Percentiles rank a stretch among this genome's conserved stretches.
Evolutionary conservation across 2,113 vertebrate species (phyloP).

Genomic region (Brachirus orientalis): DNA sequence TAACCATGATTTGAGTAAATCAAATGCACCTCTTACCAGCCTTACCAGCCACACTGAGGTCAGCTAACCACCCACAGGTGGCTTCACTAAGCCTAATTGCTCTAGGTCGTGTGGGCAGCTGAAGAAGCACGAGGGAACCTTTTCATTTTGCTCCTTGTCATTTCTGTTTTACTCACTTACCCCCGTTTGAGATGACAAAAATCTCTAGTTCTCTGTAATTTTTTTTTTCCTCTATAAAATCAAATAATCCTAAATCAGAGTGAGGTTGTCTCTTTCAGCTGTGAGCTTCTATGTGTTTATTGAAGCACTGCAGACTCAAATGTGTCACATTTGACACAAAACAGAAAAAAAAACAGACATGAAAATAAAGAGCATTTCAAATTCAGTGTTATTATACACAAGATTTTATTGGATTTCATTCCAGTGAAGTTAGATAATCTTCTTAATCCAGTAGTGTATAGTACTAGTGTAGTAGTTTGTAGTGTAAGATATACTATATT

Average conservation of each 20-base stretch:
- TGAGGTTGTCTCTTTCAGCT: background rate
- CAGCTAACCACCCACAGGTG: too few relatives aligned
- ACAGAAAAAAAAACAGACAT: background rate
- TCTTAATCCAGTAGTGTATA: background rate
- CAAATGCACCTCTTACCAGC: too few relatives aligned
- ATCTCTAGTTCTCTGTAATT: conserved; percentile 2
- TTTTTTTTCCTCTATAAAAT: conserved; percentile 42
- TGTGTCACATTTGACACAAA: conserved; percentile 18
- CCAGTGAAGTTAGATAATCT: too few relatives aligned
- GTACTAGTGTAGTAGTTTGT: background rate
- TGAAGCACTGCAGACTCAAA: conserved; percentile 18
- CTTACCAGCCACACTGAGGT: too few relatives aligned
- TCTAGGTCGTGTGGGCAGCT: too few relatives aligned
- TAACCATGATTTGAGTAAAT: too few relatives aligned
- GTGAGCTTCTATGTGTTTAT: conserved; percentile 25
- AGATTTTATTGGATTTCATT: background rate
- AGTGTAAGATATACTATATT: too few relatives aligned
- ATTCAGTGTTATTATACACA: background rate
- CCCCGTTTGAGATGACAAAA: conserved; percentile 24
- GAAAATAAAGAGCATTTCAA: conserved; percentile 15
- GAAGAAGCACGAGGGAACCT: too few relatives aligned
- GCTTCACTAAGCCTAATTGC: too few relatives aligned
- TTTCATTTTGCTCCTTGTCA: too few relatives aligned
- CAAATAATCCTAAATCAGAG: conserved; percentile 55
- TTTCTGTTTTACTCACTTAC: conserved; percentile 14